Base-by-base conservation (phyloP, 2,113 vertebrate species). In the Ploceus nigricollis region DNA sequence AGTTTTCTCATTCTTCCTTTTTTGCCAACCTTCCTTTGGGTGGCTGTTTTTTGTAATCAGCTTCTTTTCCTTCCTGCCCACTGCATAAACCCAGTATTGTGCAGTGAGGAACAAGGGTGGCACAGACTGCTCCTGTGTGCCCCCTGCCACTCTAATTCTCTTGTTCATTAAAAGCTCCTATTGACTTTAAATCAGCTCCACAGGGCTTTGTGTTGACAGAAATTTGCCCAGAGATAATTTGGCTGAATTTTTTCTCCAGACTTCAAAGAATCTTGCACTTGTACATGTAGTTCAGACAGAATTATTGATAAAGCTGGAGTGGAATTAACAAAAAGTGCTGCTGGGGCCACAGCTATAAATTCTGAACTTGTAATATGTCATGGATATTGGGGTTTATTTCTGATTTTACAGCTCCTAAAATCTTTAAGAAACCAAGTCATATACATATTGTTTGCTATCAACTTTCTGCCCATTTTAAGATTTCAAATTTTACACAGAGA, bases 241-340 rank as follows among this genome's bases (percentile, higher is more conserved):
- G 79, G 82, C 76, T 93, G 87, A 70, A 81, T 88, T 96, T 86
- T 96, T 5, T 93, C 86, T 93, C 87, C 75, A 90, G 58, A 92
- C 95, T 90, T 96, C 94, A 96, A 94, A 95, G 94, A 90, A 56
- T 44, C 39, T 78, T 88, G 27, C 58, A 25, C 40, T 93, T 83
- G 53, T 77, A 76, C 24, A 21, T 44, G 66, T 54, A 94, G 64
- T 93, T 97, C 95, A 96, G 85, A 94, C 56, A 88, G 96, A 97
- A 97, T 95, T 96, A 96, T 95, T 95, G 92, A 95, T 93, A 88
- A 91, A 92, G 82, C 75, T 93, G 65, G 58, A 93, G 39, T 63
- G 40, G 42, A 75, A 93, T 95, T 95, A 94, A 96, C 37, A 89
- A 68, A 85, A 86, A 78, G n/a, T 68, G 82, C 79, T 96, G 42